A percentile compares a stretch with the other conserved stretches of the same genome.
Conservation (phyloP, 92 coral and sea anemone genomes). For the Phymanthus crucifer region DNA sequence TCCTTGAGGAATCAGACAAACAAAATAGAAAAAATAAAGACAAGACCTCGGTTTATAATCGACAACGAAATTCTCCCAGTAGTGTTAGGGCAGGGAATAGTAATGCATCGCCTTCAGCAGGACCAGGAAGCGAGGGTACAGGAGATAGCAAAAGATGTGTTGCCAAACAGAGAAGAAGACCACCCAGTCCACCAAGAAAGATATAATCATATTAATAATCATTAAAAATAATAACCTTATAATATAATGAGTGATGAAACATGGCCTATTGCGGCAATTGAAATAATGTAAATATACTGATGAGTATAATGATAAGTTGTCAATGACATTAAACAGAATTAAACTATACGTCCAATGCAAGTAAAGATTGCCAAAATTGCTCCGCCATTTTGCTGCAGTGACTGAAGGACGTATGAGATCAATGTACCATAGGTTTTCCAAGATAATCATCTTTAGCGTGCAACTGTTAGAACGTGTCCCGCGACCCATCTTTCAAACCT, state of each 20-base stretch:
- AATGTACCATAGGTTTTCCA: no score
- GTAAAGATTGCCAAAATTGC: no score
- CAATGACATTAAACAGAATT: no score
- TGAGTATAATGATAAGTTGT: no score
- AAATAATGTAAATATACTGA: no score
- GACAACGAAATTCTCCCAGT: background rate
- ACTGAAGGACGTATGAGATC: no score
- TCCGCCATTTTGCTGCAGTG: no score
- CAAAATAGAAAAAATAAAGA: background rate
- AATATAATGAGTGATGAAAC: background rate
- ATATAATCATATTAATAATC: background rate
- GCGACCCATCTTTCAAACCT: no score
- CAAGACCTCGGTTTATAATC: background rate
- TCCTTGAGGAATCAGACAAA: background rate
- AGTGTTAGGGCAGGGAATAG: background rate
- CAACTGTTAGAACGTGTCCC: no score
- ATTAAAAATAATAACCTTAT: background rate
- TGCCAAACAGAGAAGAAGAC: conserved; percentile 15
- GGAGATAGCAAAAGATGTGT: background rate
- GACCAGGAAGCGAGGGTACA: background rate
- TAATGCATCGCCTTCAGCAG: background rate
- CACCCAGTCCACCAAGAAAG: conserved; percentile 21
- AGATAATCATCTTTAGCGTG: no score
- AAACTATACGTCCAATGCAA: no score
- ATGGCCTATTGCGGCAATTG: no score